Evolutionary conservation across 2,113 vertebrate genomes (phyloP).

Genomic region (Neofelis nebulosa): DNA sequence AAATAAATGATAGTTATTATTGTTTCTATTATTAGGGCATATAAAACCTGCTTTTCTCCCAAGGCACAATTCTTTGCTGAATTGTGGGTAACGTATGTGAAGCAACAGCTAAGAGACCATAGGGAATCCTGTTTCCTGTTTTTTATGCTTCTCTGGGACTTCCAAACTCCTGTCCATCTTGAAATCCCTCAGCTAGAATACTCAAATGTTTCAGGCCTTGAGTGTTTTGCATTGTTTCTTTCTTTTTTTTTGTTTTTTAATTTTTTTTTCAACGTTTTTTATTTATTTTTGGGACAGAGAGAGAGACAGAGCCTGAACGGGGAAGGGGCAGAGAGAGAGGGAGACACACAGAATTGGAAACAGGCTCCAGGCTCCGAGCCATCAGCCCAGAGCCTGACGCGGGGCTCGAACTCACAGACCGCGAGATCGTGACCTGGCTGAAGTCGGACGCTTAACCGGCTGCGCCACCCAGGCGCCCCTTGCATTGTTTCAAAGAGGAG

Average conservation of each 20-base stretch:
- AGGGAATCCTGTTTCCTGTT: slow-evolving; percentile 45
- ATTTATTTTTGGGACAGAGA: no score
- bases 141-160: slow-evolving; percentile 57
- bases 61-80: background rate
- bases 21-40: background rate
- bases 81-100: background rate
- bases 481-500: background rate
- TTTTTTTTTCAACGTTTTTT: no score
- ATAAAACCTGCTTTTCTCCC: background rate
- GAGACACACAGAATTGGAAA: no score
- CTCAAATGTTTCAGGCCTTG: background rate
- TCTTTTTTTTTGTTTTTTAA: no score
- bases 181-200: slow-evolving; percentile 52
- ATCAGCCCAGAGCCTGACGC: no score
- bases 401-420: no score
- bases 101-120: background rate
- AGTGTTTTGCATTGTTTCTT: background rate
- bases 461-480: no score
- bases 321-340: no score
- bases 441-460: no score
- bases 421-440: no score
- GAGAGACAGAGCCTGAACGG: no score
- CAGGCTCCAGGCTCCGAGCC: no score
- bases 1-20: background rate
- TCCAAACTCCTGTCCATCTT: slow-evolving; percentile 46